These are phyloP conservation scores for Seira sanloemensis DNA, from an alignment of 2,888 invertebrate species.

Conservation along the genomic window DNA sequence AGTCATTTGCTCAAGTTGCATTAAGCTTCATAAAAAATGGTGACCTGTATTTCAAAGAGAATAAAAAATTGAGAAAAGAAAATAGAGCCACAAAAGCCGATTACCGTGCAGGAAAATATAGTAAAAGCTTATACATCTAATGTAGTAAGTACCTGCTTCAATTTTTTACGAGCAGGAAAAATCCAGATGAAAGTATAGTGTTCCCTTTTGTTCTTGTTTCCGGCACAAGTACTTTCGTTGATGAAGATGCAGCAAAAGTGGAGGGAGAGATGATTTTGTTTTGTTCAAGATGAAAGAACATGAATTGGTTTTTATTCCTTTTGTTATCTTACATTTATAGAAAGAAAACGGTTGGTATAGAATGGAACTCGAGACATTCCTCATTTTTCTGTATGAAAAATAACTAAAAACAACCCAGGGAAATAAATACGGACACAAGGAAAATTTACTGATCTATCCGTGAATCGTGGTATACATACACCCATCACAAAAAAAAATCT, in stretches of 20 bases:
- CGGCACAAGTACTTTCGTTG: not conserved
- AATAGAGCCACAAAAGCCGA: constrained; percentile 50
- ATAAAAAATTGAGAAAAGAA: constrained; percentile 32
- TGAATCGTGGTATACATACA: not conserved
- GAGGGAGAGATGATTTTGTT: not conserved
- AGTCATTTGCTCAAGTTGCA: constrained; percentile 49
- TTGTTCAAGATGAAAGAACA: not conserved
- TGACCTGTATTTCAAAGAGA: constrained; percentile 55
- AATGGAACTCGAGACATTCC: constrained; percentile 1
- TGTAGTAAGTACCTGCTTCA: constrained; percentile 10
- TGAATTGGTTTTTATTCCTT: not conserved
- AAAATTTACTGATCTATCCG: not conserved
- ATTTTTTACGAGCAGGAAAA: constrained; percentile 29
- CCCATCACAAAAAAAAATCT: not conserved
- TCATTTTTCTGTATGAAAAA: constrained; percentile 20
- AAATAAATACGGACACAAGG: not conserved
- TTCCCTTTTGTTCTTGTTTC: not conserved
- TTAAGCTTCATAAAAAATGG: constrained; percentile 46
- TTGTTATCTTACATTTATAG: not conserved
- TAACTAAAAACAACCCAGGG: constrained; percentile 3
- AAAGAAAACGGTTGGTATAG: not conserved
- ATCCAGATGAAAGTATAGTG: not conserved
- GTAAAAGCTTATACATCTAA: constrained; percentile 5
- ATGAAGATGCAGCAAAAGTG: not conserved
- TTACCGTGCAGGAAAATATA: constrained; percentile 9